A percentile compares a stretch with the other conserved stretches of the same genome.
Conservation (phyloP, 2,888 invertebrate species). For the Rotaria socialis region DNA sequence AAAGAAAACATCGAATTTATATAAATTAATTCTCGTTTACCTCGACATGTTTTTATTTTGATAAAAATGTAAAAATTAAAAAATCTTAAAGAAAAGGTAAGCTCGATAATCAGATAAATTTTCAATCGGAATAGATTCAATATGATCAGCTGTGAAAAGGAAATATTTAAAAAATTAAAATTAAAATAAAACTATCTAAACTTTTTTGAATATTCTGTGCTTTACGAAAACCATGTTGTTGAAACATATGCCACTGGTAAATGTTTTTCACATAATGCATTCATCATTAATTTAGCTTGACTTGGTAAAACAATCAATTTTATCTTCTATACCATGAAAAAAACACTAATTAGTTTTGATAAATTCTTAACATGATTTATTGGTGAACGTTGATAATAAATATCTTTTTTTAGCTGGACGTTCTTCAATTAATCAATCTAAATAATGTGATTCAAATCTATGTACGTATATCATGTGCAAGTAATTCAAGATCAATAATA, state of each 20-base stretch:
- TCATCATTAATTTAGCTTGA: conserved; percentile 59
- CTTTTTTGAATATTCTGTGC: conserved; percentile 57
- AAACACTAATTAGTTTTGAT: conserved; percentile 56
- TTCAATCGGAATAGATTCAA: conserved; percentile 40
- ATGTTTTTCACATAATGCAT: conserved; percentile 56
- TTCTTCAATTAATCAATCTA: conserved; percentile 54
- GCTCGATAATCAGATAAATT: conserved; percentile 23
- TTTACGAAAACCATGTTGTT: conserved; percentile 61
- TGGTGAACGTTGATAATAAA: conserved; percentile 56
- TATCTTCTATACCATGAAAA: conserved; percentile 60
- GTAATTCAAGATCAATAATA: conserved; percentile 57
- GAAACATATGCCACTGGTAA: conserved; percentile 57
- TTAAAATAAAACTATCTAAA: conserved; percentile 55
- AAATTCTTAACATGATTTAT: conserved; percentile 57
- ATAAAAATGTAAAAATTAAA: not conserved
- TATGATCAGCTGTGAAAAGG: conserved; percentile 49
- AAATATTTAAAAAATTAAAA: conserved; percentile 59
- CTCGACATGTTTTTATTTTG: not conserved
- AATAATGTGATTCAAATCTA: conserved; percentile 60
- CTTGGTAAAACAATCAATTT: conserved; percentile 57
- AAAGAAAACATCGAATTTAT: not conserved
- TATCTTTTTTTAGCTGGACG: conserved; percentile 49
- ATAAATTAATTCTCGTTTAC: not conserved
- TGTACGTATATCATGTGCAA: conserved; percentile 57
- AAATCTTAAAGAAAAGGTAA: not conserved